Evolutionary conservation across 2,888 invertebrate species (phyloP), one percentile per base, ranked within the genome.

Genomic region (Microctonus hyperodae): DNA sequence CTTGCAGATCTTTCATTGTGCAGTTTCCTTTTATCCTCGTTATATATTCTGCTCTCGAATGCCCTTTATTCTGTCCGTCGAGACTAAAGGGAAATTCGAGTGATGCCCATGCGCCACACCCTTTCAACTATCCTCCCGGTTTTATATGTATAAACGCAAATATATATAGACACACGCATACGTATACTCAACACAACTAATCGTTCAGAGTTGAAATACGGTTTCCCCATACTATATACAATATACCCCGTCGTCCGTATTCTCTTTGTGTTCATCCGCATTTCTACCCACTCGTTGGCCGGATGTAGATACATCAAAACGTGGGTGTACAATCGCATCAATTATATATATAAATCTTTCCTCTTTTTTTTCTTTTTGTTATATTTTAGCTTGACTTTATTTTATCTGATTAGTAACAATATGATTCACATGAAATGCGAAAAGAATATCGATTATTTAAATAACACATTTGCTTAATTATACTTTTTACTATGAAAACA

Each of bases 71-170:
- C 55, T 31, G 55, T 55, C 55, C 55, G 55, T 40, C 28, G 40
- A 37, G 33, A 57, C 33, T 48, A 50, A 60, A 60, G 60, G 62
- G 62, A 62, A 53, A 62, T 62, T 62, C 62, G 62, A 62, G 62
- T 53, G 28, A 62, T 62, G 53, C 22, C 25, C 51, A 13, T 33
- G 37, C 25, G 53, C 62, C 62, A 53, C 62, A 62, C 62, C 62
- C 62, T 62, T 35, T 16, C 16, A 16, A 16, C 44, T n/a, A 44
- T 44, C 44, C 44, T 16, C 9, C 16, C 16, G 16, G 16, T 16
- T 44, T 44, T 44, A 44, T 44, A 44, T 44, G n/a, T 44, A n/a
- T 44, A 44, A 9, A 44, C 44, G 44, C 7, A 44, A 44, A 16
- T 16, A 16, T 16, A 16, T 44, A 44, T 44, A 7, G 44, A 44